Evolutionary conservation across 1,140 invertebrate genomes (phyloP).

Genomic region (Campoletis sonorensis): DNA sequence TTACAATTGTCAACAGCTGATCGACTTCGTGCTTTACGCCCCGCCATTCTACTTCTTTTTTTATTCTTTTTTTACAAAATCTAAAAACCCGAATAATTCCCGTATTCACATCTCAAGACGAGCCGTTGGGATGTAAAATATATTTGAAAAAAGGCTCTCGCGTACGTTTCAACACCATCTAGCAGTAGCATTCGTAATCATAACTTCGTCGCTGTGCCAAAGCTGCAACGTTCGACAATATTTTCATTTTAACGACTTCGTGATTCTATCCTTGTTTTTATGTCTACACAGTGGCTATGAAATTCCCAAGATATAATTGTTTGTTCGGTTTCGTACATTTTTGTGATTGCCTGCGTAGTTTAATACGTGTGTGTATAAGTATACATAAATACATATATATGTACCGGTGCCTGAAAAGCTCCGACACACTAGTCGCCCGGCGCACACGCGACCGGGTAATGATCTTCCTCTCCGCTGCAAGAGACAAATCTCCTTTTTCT

Average conservation of each 20-base stretch:
- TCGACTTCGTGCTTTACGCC: neutral
- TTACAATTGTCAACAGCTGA: constrained; percentile 4
- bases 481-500: constrained; percentile 6
- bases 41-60: neutral
- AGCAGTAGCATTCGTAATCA: neutral
- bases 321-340: no score
- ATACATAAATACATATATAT: neutral
- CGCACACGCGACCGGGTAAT: constrained; percentile 41
- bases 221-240: neutral
- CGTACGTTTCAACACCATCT: neutral
- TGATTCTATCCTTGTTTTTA: no score
- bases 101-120: neutral
- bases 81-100: no score
- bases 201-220: neutral
- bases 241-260: no score
- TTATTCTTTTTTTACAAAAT: no score
- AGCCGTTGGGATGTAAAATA: no score
- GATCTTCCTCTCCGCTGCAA: constrained; percentile 21
- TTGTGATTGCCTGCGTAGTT: no score
- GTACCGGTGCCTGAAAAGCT: neutral
- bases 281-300: no score
- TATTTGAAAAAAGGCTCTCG: no score
- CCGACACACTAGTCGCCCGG: constrained; percentile 22
- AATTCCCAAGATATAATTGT: no score
- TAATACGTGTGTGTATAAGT: neutral